These are phyloP conservation scores for Fregata magnificens DNA, from an alignment of 2,113 vertebrate genomes.

Conservation along the genomic window DNA sequence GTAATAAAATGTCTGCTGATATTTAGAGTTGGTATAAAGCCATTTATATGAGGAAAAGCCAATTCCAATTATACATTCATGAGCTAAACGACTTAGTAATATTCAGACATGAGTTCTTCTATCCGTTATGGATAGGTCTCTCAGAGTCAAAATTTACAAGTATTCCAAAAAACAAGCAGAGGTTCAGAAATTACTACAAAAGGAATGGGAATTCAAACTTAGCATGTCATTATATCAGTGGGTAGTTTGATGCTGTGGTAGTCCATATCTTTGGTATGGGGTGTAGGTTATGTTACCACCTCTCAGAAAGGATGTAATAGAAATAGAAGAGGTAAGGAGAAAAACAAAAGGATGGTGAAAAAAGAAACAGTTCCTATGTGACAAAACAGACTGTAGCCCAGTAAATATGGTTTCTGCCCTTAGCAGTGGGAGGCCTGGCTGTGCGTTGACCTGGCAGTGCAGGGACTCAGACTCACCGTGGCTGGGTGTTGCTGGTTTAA, in stretches of 20 bases:
- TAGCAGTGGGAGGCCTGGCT: fast-evolving
- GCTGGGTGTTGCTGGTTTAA: fast-evolving
- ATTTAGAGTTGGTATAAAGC: not conserved
- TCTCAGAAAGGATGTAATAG: not conserved
- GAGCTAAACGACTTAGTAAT: not conserved
- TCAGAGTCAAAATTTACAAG: not conserved
- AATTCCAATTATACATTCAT: not conserved
- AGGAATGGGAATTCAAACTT: not conserved
- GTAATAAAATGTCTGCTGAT: not conserved
- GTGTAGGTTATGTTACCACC: not conserved
- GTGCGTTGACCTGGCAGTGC: no score
- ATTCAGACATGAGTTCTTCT: not conserved
- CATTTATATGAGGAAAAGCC: not conserved
- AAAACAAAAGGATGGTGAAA: not conserved
- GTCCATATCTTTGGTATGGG: not conserved
- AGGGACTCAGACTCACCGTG: fast-evolving
- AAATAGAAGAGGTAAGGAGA: not conserved
- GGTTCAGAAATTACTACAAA: not conserved
- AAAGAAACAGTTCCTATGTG: not conserved
- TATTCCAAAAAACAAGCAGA: not conserved
- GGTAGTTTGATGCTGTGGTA: not conserved
- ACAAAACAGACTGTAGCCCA: not conserved
- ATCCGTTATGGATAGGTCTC: not conserved
- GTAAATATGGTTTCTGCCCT: not conserved
- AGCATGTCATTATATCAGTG: not conserved